phyloP scores from a whole-genome alignment of 1,140 invertebrate genomes.

The Rhizoglyphus robini region DNA sequence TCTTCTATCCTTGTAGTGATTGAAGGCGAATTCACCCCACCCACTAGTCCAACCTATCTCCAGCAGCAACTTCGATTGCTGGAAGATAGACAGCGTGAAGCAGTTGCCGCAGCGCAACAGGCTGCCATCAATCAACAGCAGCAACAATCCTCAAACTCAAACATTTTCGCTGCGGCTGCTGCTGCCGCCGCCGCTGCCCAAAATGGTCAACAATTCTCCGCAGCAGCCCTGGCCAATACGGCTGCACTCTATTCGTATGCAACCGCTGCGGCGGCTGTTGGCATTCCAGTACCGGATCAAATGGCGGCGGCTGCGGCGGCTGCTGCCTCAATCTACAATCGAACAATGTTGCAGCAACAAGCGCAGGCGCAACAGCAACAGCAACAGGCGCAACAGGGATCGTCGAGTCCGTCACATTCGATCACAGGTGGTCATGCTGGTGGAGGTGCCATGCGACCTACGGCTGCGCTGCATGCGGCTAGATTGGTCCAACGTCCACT shows the following conservation, averaged over 20 bases:
- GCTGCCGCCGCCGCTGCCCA: too few relatives aligned
- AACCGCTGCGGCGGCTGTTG: slow-evolving; percentile 11
- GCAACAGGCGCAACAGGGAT: neutral
- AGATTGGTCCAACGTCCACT: slow-evolving; percentile 58
- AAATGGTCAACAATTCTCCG: neutral
- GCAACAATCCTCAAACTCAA: slow-evolving; percentile 1
- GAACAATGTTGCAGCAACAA: neutral
- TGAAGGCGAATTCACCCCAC: slow-evolving; percentile 40
- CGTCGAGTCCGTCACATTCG: neutral
- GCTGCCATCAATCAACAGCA: neutral
- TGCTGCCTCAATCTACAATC: slow-evolving; percentile 1
- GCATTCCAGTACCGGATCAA: slow-evolving; percentile 5
- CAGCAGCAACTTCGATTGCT: slow-evolving; percentile 48
- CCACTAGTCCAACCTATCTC: slow-evolving; percentile 39
- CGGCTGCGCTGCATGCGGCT: slow-evolving; percentile 32
- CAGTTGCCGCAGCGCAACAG: neutral
- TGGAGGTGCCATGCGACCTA: neutral
- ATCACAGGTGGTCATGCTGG: neutral
- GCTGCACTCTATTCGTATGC: slow-evolving; percentile 7
- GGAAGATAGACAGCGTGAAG: slow-evolving; percentile 38
- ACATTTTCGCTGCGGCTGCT: neutral
- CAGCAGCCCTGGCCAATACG: slow-evolving; percentile 5
- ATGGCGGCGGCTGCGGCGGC: neutral
- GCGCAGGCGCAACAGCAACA: neutral
- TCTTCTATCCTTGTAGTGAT: slow-evolving; percentile 33